A percentile compares a stretch with the other conserved stretches of the same genome.
Conservation (phyloP, 2,113 vertebrate genomes). For the Drymodes brunneopygia region DNA sequence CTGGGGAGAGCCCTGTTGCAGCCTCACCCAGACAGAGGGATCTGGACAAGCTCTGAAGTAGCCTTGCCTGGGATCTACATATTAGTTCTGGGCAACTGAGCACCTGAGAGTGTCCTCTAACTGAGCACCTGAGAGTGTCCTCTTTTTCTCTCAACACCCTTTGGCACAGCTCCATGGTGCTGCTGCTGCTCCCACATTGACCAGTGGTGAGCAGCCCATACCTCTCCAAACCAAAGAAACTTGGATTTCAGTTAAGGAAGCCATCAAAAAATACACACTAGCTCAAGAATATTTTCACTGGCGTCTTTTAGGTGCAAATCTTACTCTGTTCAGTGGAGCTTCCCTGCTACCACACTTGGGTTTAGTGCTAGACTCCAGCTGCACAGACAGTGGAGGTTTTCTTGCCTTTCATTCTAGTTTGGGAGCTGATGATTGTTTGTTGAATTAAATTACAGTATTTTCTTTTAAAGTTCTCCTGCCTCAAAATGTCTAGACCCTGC, state of each 20-base stretch:
- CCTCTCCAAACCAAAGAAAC: background rate
- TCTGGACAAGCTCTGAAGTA: background rate
- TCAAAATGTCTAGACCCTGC: background rate
- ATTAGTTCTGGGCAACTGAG: background rate
- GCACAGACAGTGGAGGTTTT: background rate
- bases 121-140: background rate
- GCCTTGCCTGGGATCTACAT: background rate
- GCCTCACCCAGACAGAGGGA: rapidly evolving
- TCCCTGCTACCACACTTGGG: background rate
- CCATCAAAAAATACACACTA: background rate
- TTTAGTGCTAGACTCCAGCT: background rate
- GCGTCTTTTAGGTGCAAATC: background rate
- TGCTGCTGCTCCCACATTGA: background rate
- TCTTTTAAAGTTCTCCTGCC: background rate
- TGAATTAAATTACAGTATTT: background rate
- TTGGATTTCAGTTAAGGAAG: background rate
- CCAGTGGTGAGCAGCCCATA: background rate
- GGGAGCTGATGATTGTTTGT: background rate
- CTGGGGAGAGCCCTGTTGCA: background rate
- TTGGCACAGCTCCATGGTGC: background rate
- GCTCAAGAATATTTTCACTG: background rate
- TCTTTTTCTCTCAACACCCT: background rate
- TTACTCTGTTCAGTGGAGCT: background rate
- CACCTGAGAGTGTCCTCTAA: background rate
- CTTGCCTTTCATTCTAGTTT: background rate